These are phyloP conservation scores for Edolisoma coerulescens DNA, from an alignment of 2,113 vertebrate genomes.

Conservation along the genomic window DNA sequence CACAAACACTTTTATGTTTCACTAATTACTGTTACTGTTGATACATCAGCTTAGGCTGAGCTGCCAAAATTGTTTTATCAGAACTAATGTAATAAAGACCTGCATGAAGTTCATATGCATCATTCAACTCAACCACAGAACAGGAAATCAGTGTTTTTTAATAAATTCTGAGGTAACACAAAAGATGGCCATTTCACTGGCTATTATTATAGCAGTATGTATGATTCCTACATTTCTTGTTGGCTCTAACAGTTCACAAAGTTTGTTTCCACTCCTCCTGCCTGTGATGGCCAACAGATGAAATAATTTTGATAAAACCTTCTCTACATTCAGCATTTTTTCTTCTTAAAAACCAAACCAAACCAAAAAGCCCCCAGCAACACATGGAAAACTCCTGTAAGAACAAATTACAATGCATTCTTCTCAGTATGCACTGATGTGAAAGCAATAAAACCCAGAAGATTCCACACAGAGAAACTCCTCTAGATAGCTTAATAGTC, in stretches of 20 bases:
- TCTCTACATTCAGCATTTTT: not conserved
- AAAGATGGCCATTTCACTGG: not conserved
- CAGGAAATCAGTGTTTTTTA: not conserved
- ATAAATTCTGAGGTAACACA: not conserved
- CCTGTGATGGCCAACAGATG: not conserved
- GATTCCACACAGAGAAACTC: not conserved
- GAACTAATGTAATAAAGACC: not conserved
- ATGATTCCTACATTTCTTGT: not conserved
- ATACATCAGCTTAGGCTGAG: not conserved
- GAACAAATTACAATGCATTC: not conserved
- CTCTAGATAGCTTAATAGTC: not conserved
- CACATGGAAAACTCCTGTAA: not conserved
- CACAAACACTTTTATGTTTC: not conserved
- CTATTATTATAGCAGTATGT: not conserved
- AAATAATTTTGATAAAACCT: not conserved
- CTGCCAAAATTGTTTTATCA: not conserved
- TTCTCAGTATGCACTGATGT: not conserved
- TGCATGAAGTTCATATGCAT: not conserved
- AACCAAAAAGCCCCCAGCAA: not conserved
- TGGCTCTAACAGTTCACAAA: not conserved
- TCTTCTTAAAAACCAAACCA: not conserved
- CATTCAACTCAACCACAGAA: accelerated
- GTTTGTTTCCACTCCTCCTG: not conserved
- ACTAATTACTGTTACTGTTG: not conserved
- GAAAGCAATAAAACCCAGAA: not conserved